A percentile compares a stretch with the other conserved stretches of the same genome.
Evolutionary conservation across 2,888 invertebrate species (phyloP).

Genomic region (Marasmarcha lunaedactyla): DNA sequence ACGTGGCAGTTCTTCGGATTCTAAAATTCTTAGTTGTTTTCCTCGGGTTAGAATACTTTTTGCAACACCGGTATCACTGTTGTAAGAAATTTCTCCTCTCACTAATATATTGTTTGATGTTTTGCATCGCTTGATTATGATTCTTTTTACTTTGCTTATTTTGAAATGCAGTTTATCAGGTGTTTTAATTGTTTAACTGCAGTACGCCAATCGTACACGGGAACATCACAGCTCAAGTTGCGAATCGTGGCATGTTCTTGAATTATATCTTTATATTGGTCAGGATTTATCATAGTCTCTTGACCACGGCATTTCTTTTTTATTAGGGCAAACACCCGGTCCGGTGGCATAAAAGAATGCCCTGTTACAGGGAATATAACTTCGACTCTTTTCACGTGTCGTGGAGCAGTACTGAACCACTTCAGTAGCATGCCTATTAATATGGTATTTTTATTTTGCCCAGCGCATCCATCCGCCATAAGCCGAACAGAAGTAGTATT

Average conservation of each 20-base stretch:
- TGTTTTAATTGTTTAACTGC: slow-evolving; percentile 5
- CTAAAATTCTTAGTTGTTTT: slow-evolving; percentile 4
- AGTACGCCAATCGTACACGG: slow-evolving; percentile 6
- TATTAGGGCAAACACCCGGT: slow-evolving; percentile 12
- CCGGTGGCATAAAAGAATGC: slow-evolving; percentile 12
- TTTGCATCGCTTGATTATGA: slow-evolving; percentile 4
- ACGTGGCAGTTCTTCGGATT: slow-evolving; percentile 2
- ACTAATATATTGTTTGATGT: slow-evolving; percentile 3
- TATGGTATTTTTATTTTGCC: slow-evolving; percentile 14
- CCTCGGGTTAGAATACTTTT: slow-evolving; percentile 4
- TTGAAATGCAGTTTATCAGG: slow-evolving; percentile 5
- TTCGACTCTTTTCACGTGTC: slow-evolving; percentile 5
- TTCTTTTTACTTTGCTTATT: slow-evolving; percentile 5
- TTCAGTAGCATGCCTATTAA: slow-evolving; percentile 10
- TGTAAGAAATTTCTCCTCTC: slow-evolving; percentile 6
- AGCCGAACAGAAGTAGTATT: neutral
- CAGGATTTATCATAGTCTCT: slow-evolving; percentile 7
- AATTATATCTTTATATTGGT: slow-evolving; percentile 9
- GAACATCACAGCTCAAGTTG: slow-evolving; percentile 5
- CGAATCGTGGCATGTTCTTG: slow-evolving; percentile 7
- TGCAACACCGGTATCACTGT: slow-evolving; percentile 4
- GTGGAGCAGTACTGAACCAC: slow-evolving; percentile 6
- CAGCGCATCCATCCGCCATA: slow-evolving; percentile 6
- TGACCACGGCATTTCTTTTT: slow-evolving; percentile 9
- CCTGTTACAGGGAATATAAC: slow-evolving; percentile 12